phyloP scores from a whole-genome alignment of 2,888 invertebrate genomes.

The Leptopilina syphax region DNA sequence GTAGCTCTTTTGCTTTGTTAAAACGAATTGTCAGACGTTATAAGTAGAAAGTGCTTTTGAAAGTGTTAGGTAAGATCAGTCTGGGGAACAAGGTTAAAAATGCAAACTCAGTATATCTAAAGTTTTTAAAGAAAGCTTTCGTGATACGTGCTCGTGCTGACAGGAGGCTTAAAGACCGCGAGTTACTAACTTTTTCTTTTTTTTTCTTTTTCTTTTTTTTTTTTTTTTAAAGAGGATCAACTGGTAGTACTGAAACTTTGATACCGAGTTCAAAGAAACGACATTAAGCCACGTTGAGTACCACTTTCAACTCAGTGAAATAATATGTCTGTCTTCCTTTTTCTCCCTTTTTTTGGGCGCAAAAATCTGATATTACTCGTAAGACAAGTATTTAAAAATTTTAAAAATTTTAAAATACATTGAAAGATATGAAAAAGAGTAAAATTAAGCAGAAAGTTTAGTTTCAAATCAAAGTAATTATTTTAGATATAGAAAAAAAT shows the following conservation, averaged over 20 bases:
- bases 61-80: slow-evolving; percentile 26
- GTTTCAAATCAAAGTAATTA: too few species aligned
- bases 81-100: slow-evolving; percentile 31
- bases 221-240: slow-evolving; percentile 38
- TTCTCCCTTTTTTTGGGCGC: not conserved
- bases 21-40: slow-evolving; percentile 9
- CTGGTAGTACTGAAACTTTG: slow-evolving; percentile 27
- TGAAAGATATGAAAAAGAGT: too few species aligned
- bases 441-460: too few species aligned
- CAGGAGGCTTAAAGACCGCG: slow-evolving; percentile 34
- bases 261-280: slow-evolving; percentile 28
- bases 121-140: slow-evolving; percentile 13
- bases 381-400: too few species aligned
- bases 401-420: too few species aligned
- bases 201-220: too few species aligned
- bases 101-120: slow-evolving; percentile 30
- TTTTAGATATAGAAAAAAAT: too few species aligned
- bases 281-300: slow-evolving; percentile 29
- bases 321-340: not conserved
- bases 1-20: slow-evolving; percentile 14
- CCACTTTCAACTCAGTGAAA: not conserved
- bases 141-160: slow-evolving; percentile 33
- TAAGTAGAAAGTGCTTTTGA: slow-evolving; percentile 34
- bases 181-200: slow-evolving; percentile 41
- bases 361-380: not conserved